phyloP scores from a whole-genome alignment of 2,888 invertebrate species.

The Athrips mouffetella region DNA sequence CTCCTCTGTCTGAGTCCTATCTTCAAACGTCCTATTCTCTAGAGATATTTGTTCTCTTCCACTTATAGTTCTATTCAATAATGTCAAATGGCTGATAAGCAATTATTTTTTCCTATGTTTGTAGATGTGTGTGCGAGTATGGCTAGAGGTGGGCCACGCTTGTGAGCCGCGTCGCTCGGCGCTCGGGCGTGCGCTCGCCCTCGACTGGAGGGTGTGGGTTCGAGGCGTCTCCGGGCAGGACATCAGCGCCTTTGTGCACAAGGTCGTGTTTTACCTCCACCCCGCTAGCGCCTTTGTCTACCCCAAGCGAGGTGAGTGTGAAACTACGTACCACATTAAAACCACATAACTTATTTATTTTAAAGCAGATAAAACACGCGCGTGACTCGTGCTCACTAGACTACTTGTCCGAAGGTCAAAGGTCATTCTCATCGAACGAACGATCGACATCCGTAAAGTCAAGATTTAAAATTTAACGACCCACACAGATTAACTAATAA shows the following conservation, averaged over 20 bases:
- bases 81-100: too few relatives aligned
- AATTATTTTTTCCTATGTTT: slow-evolving; percentile 22
- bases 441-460: too few relatives aligned
- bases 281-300: slow-evolving; percentile 67
- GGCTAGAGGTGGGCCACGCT: slow-evolving; percentile 72
- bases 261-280: slow-evolving; percentile 67
- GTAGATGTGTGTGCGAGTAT: slow-evolving; percentile 73
- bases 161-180: slow-evolving; percentile 64
- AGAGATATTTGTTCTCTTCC: too few relatives aligned
- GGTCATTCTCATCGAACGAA: too few relatives aligned
- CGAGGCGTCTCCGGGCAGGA: slow-evolving; percentile 61
- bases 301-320: slow-evolving; percentile 59
- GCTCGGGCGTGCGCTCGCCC: slow-evolving; percentile 58
- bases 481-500: too few relatives aligned
- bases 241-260: slow-evolving; percentile 69
- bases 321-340: too few relatives aligned
- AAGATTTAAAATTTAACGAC: too few relatives aligned
- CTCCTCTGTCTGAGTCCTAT: too few relatives aligned
- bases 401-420: not conserved
- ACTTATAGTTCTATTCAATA: too few relatives aligned
- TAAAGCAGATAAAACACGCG: too few relatives aligned
- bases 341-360: not conserved
- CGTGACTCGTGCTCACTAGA: not conserved
- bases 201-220: slow-evolving; percentile 73
- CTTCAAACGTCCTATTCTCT: too few relatives aligned